phyloP scores from a whole-genome alignment of 1,140 invertebrate genomes.

The Drosophila pseudoananassae region DNA sequence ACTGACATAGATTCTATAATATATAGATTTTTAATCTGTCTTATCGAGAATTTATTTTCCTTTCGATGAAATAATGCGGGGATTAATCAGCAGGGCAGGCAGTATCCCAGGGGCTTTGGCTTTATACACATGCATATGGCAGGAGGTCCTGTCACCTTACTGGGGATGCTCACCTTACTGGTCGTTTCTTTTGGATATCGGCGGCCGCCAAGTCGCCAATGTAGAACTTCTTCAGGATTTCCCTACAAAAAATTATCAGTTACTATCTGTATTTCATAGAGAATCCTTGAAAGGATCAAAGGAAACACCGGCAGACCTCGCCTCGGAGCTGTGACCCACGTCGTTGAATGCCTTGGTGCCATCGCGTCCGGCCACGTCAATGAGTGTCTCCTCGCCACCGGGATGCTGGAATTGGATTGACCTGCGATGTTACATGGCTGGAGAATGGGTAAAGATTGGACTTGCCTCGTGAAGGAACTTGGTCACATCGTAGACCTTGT shows the following conservation, averaged over 20 bases:
- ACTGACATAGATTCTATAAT: no score
- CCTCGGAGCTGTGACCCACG: constrained; percentile 94
- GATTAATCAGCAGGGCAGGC: background rate
- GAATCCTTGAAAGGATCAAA: background rate
- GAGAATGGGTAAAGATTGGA: background rate
- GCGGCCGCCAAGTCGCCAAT: constrained; percentile 89
- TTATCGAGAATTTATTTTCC: constrained; percentile 5
- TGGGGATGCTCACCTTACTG: constrained; percentile 59
- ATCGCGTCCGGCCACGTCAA: constrained; percentile 91
- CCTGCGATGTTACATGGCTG: no score
- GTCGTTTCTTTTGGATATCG: constrained; percentile 64
- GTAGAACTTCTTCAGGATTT: constrained; percentile 94
- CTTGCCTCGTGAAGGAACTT: constrained; percentile 87
- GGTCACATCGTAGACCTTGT: constrained; percentile 88
- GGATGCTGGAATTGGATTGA: constrained; percentile 87
- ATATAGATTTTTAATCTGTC: background rate
- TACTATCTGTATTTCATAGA: background rate
- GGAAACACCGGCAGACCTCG: constrained; percentile 85
- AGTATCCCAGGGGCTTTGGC: constrained; percentile 2
- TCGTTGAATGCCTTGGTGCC: constrained; percentile 93
- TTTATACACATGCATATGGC: constrained; percentile 4
- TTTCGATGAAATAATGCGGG: background rate
- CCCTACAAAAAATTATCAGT: constrained; percentile 84
- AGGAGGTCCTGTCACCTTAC: background rate
- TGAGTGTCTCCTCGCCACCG: constrained; percentile 92